phyloP scores from a whole-genome alignment of 2,113 vertebrate species.

The Heteronetta atricapilla region DNA sequence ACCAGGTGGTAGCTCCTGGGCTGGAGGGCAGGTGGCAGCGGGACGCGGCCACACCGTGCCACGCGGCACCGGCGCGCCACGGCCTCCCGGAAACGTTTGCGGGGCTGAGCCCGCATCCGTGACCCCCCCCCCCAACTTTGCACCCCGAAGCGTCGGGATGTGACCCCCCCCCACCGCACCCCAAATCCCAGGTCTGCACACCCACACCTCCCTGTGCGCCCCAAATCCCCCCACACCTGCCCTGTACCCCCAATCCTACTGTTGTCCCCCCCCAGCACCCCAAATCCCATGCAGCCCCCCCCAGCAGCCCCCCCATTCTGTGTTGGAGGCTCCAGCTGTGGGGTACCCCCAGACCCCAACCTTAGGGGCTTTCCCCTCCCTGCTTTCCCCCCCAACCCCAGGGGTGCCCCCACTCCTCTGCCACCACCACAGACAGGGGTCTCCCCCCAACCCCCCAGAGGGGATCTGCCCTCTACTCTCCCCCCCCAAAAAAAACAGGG shows the following conservation, averaged over 20 bases:
- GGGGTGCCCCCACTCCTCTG: not conserved
- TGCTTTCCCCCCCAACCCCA: not conserved
- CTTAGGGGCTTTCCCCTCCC: not conserved
- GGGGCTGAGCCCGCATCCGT: not conserved
- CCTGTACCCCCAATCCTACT: not conserved
- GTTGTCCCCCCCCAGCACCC: not conserved
- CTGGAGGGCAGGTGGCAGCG: not conserved
- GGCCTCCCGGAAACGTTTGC: not conserved
- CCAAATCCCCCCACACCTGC: not conserved
- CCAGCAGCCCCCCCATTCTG: not conserved
- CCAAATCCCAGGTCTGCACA: no score
- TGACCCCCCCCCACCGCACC: not conserved
- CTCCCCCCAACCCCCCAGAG: no score
- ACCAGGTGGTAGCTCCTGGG: rapidly evolving
- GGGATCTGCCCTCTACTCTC: not conserved
- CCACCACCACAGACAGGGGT: no score
- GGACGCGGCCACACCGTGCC: not conserved
- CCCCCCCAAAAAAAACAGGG: no score
- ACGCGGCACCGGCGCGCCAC: not conserved
- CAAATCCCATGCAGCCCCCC: not conserved
- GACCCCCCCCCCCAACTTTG: not conserved
- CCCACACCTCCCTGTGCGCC: not conserved
- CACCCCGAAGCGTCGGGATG: not conserved
- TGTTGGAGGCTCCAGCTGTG: not conserved
- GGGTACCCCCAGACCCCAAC: not conserved